Evolutionary conservation across 2,888 invertebrate species (phyloP), one percentile per base, ranked within the genome.

Genomic region (Acholoe squamosa): DNA sequence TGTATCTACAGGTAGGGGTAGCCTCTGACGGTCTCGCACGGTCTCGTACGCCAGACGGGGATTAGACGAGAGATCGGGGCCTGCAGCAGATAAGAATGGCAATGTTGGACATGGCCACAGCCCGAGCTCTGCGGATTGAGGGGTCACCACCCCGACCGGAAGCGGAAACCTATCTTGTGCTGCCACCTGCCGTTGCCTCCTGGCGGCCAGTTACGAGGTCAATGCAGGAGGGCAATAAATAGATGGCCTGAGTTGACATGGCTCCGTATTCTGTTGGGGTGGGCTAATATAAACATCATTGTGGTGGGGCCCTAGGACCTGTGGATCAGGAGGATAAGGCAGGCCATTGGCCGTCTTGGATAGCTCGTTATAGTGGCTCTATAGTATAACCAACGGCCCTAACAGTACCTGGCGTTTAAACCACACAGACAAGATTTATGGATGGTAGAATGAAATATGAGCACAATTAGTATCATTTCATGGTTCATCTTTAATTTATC

Each of bases 121-220:
- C 76, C 76, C 31, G 76, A 14, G 54, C 25, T 16, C n/a, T 25
- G 56, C 19, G 86, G 52, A 54, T 25, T n/a, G 86, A 28, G 86
- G 31, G 86, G 86, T 86, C 56, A 86, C 25, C 28, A 86, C 86
- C 86, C 33, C 31, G 28, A 54, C 86, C 86, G 86, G 86, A 86
- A 54, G 54, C 54, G 86, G 86, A 52, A 86, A 86, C 54, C 54
- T 86, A 86, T 86, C 86, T 86, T 25, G 28, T 54, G 54, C 54
- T 54, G 54, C 86, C 52, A 86, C 54, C 86, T 86, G 86, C 22
- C 33, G 43, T 12, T 31, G 61, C 61, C 61, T 19, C 61, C 61
- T 61, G 61, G 61, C 61, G 28, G 56, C 25, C 54, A 54, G n/a
- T 86, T 31, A 86, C 54, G 31, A n/a, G 33, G 86, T 84, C 84